Conservation (phyloP, 2,113 vertebrate species). For the Cyanoramphus novaezelandiae region DNA sequence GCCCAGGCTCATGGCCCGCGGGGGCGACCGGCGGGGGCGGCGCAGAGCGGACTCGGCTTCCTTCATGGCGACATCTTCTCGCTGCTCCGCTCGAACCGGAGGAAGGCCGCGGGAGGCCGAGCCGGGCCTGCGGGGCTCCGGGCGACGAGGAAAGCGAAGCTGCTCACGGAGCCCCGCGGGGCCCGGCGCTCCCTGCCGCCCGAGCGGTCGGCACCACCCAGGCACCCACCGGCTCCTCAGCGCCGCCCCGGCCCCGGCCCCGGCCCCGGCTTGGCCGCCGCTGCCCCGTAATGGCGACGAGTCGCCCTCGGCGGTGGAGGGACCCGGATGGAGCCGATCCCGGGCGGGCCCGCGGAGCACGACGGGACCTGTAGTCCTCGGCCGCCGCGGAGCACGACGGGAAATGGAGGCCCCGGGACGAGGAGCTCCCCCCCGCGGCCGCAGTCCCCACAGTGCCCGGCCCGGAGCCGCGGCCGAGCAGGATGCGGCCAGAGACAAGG, state of each 20-base stretch:
- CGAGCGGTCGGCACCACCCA: conserved; percentile 48
- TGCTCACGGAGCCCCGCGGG: conserved; percentile 27
- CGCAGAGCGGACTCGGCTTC: conserved; percentile 76
- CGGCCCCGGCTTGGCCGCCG: conserved; percentile 33
- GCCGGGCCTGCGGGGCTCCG: conserved; percentile 48
- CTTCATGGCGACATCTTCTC: conserved; percentile 97
- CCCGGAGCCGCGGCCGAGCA: neutral
- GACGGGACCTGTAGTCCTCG: conserved; percentile 27
- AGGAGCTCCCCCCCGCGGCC: neutral
- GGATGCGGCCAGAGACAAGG: too few species aligned
- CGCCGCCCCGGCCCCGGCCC: conserved; percentile 35
- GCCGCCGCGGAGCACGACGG: neutral
- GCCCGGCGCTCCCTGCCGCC: conserved; percentile 41
- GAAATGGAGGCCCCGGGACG: neutral
- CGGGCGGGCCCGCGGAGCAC: neutral
- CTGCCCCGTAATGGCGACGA: conserved; percentile 83
- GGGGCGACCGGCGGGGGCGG: conserved; percentile 82
- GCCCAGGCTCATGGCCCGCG: conserved; percentile 93
- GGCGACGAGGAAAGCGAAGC: neutral
- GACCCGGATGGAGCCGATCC: conserved; percentile 77
- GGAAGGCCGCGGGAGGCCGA: conserved; percentile 35
- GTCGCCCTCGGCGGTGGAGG: conserved; percentile 78
- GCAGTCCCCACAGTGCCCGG: too few species aligned
- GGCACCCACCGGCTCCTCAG: conserved; percentile 27
- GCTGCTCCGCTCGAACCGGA: conserved; percentile 63